A percentile compares a stretch with the other conserved stretches of the same genome.
Evolutionary conservation across 2,888 invertebrate genomes (phyloP).

Genomic region (Phrixothrix hirtus): DNA sequence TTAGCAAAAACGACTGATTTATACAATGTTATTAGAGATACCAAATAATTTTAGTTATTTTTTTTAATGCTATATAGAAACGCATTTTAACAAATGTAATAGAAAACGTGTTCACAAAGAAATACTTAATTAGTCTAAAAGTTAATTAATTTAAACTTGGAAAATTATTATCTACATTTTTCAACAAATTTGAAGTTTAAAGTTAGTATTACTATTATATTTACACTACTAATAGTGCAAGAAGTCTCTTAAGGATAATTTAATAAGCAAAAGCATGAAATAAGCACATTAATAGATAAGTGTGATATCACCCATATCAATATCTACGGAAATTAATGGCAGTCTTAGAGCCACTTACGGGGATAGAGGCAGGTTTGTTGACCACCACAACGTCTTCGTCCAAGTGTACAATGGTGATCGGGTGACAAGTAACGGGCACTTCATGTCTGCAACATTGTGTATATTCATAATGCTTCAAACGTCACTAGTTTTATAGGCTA

Average conservation of each 20-base stretch:
- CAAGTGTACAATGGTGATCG: conserved; percentile 96
- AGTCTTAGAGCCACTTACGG: conserved; percentile 93
- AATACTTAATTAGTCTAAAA: too few relatives aligned
- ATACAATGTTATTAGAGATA: too few relatives aligned
- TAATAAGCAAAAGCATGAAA: background rate
- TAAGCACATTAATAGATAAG: background rate
- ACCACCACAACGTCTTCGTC: conserved; percentile 99
- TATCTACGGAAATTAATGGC: conserved; percentile 59
- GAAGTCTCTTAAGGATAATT: background rate
- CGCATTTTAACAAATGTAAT: too few relatives aligned
- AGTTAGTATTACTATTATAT: background rate
- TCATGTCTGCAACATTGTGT: conserved; percentile 85
- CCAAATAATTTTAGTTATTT: too few relatives aligned
- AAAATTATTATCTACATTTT: too few relatives aligned
- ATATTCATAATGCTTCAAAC: conserved; percentile 27
- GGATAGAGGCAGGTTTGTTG: conserved; percentile 99
- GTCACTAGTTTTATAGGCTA: conserved; percentile 15
- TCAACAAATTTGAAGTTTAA: too few relatives aligned
- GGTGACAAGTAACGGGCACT: conserved; percentile 96
- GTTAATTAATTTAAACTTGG: too few relatives aligned
- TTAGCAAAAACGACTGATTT: too few relatives aligned
- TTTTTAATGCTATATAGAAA: too few relatives aligned
- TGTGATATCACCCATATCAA: conserved; percentile 8
- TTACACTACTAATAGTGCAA: background rate
- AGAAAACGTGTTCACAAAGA: too few relatives aligned